Percentiles rank a stretch among this genome's conserved stretches.
phyloP scores from a whole-genome alignment of 30 jellyfish, hydroid and myxozoan species.

The Rhopilema esculentum region DNA sequence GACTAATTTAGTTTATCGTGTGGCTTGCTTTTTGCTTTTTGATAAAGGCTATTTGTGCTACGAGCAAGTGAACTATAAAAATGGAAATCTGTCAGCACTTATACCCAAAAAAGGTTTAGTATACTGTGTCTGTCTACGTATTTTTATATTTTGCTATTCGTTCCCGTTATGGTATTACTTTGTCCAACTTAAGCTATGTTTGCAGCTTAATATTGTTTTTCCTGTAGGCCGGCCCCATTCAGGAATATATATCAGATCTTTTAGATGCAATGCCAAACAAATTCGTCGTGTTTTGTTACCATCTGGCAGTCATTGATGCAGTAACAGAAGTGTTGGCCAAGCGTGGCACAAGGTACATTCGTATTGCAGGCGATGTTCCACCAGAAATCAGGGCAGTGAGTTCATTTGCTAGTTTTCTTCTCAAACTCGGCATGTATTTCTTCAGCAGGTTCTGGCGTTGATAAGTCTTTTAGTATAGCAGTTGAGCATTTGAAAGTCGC shows the following conservation, averaged over 20 bases:
- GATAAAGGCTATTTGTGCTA: neutral
- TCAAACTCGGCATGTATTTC: too few relatives aligned
- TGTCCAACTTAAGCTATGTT: neutral
- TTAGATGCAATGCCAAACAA: constrained; percentile 86
- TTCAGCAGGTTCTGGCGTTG: too few relatives aligned
- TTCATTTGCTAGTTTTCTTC: neutral
- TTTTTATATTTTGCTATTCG: too few relatives aligned
- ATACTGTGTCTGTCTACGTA: too few relatives aligned
- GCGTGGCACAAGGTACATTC: constrained; percentile 62
- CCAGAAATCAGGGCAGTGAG: constrained; percentile 73
- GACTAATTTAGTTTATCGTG: too few relatives aligned
- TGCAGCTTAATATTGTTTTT: neutral
- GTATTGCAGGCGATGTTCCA: constrained; percentile 86
- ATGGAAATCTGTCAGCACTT: too few relatives aligned
- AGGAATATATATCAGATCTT: constrained; percentile 78
- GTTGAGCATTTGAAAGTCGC: too few relatives aligned
- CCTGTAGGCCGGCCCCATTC: constrained; percentile 90
- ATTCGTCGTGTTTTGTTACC: constrained; percentile 87
- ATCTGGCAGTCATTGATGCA: constrained; percentile 81
- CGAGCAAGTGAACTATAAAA: neutral
- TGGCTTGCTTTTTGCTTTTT: too few relatives aligned
- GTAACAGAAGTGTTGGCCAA: constrained; percentile 68
- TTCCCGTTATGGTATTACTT: too few relatives aligned
- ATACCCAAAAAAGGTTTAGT: too few relatives aligned
- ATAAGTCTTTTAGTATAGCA: too few relatives aligned